Evolutionary conservation across 2,113 vertebrate species (phyloP), one percentile per base, ranked within the genome.

Genomic region (Fregata magnificens): DNA sequence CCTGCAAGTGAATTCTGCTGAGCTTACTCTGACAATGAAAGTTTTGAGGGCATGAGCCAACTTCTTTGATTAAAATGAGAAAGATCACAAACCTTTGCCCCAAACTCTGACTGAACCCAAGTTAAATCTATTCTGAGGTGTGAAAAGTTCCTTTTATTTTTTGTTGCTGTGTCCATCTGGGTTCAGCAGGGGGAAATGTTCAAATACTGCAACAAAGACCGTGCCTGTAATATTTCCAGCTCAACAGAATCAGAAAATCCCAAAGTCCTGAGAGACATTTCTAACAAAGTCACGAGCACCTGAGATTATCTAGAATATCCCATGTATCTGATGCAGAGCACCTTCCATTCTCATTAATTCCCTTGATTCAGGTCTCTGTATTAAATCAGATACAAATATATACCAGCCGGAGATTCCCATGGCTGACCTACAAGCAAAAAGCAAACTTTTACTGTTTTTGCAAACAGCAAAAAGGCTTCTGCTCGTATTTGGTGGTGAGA

Each of bases 1-100:
- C 82, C 93, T 91, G 89, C 91, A 95, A 94, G 84, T 61, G 77
- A 97, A 95, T 96, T 95, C 91, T 96, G 95, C 95, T 95, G 91
- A 89, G 93, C 86, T 45, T 87, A 79, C 73, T 77, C 90, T 90
- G 87, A 96, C 95, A 96, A 80, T 86, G 78, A 47, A 91, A 93
- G 59, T 96, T 95, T 92, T 94, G 93, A 94, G 58, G 91, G 74
- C 59, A 77, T 21, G 47, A 91, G 93, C 53, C 89, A 96, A 40
- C n/a, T 94, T 70, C 86, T 89, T 94, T 95, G 94, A 95, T 95
- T 96, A 91, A 95, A 95, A 90, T 1, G 21, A 91, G 84, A 80
- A 93, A 93, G 94, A 94, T 93, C 91, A 93, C 74, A 90, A 94
- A 91, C 91, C 94, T 96, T 95, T 96, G 93, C 89, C 89, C 67